These are phyloP conservation scores for Menura novaehollandiae DNA, from an alignment of 2,113 vertebrate species.

Conservation along the genomic window DNA sequence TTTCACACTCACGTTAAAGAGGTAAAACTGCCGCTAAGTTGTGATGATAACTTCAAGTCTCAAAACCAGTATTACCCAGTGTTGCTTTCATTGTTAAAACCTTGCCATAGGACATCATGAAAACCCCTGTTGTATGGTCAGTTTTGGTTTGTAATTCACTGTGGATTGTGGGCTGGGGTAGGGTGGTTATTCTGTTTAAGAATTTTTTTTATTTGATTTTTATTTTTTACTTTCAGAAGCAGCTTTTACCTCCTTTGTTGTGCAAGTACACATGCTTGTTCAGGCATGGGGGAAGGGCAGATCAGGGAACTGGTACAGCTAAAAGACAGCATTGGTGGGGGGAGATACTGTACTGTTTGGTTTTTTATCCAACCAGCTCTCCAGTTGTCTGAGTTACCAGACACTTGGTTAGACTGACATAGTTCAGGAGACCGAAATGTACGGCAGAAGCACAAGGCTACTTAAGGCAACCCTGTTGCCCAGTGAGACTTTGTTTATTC, in stretches of 20 bases:
- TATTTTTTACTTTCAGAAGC: not conserved
- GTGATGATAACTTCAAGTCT: not conserved
- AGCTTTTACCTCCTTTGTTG: not conserved
- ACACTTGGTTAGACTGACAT: not conserved
- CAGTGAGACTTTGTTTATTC: not conserved
- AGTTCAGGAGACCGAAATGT: not conserved
- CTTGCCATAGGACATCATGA: not conserved
- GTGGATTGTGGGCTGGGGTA: not conserved
- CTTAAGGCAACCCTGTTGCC: not conserved
- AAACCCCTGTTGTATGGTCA: not conserved
- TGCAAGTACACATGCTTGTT: not conserved
- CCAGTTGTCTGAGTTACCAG: not conserved
- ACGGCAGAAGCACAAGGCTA: not conserved
- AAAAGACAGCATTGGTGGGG: not conserved
- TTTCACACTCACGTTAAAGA: conserved; percentile 98
- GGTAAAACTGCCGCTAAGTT: conserved; percentile 64
- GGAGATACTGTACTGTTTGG: not conserved
- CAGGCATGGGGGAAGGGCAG: not conserved
- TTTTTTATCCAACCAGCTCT: not conserved
- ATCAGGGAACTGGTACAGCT: not conserved
- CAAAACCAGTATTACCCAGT: accelerated
- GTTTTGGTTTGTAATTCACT: not conserved
- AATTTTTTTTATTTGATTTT: not conserved
- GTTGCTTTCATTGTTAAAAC: not conserved
- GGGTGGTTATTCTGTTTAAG: not conserved